Conservation (phyloP, 2,888 invertebrate genomes). For the Lycaena phlaeas region DNA sequence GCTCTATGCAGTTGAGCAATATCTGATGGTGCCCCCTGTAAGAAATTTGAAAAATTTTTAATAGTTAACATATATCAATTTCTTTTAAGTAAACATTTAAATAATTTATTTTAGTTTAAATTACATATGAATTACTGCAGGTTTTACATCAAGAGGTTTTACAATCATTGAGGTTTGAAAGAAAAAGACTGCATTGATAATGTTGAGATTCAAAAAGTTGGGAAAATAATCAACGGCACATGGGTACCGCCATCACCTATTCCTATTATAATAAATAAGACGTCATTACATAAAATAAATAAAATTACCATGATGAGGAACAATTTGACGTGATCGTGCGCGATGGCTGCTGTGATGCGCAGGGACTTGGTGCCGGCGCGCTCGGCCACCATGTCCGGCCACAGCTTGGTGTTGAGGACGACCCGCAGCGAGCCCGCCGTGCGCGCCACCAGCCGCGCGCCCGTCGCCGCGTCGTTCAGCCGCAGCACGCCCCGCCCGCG, state of each 20-base stretch:
- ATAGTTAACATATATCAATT: no score
- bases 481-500: constrained; percentile 91
- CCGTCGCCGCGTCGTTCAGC: constrained; percentile 80
- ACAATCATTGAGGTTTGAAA: no score
- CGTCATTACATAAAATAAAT: no score
- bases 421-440: constrained; percentile 91
- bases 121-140: no score
- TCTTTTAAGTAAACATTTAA: no score
- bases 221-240: no score
- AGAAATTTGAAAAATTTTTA: constrained; percentile 14
- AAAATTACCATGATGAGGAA: constrained; percentile 90
- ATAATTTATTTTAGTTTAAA: no score
- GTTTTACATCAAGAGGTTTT: no score
- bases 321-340: constrained; percentile 86
- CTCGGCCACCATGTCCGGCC: constrained; percentile 94
- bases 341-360: constrained; percentile 89
- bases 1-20: constrained; percentile 50
- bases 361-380: constrained; percentile 90
- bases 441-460: constrained; percentile 89
- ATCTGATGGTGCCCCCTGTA: constrained; percentile 54
- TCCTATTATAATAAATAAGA: no score
- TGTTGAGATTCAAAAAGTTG: no score
- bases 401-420: constrained; percentile 93
- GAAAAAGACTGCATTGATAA: no score
- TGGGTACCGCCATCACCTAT: no score